Evolutionary conservation across 2,113 vertebrate genomes (phyloP).

Genomic region (Tauraco erythrolophus): DNA sequence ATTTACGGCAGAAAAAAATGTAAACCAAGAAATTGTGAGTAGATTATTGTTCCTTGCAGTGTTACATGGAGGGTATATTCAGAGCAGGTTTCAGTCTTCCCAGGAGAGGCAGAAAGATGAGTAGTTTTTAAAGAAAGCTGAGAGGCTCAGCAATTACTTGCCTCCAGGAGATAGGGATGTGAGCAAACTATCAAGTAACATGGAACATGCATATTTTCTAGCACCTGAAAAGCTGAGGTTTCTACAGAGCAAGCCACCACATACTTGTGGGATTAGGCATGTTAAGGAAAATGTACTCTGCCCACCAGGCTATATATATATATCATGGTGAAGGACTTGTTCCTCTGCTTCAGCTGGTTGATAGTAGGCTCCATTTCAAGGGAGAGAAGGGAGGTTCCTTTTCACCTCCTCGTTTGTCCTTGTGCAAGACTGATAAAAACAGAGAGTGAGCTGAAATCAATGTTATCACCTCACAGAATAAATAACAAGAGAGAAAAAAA

Average conservation of each 20-base stretch:
- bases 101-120: neutral
- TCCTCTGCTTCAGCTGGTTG: neutral
- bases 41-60: neutral
- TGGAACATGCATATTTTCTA: conserved; percentile 16
- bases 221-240: conserved; percentile 64
- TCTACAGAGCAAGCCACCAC: conserved; percentile 43
- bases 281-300: conserved; percentile 35
- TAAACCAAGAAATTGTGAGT: neutral
- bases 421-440: conserved; percentile 31
- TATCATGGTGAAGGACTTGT: conserved; percentile 36
- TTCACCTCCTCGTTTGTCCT: neutral
- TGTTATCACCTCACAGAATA: conserved; percentile 37
- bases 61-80: neutral
- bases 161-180: conserved; percentile 25
- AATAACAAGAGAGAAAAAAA: conserved; percentile 13
- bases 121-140: neutral
- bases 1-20: neutral
- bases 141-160: neutral
- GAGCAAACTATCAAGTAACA: conserved; percentile 41
- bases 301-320: neutral
- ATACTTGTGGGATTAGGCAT: conserved; percentile 61
- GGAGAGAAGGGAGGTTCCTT: conserved; percentile 23
- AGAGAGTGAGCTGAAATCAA: neutral
- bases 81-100: neutral
- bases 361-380: neutral